Percentiles rank a stretch among this genome's conserved stretches.
Evolutionary conservation across 2,888 invertebrate genomes (phyloP).

Genomic region (Yponomeuta plumbellus): DNA sequence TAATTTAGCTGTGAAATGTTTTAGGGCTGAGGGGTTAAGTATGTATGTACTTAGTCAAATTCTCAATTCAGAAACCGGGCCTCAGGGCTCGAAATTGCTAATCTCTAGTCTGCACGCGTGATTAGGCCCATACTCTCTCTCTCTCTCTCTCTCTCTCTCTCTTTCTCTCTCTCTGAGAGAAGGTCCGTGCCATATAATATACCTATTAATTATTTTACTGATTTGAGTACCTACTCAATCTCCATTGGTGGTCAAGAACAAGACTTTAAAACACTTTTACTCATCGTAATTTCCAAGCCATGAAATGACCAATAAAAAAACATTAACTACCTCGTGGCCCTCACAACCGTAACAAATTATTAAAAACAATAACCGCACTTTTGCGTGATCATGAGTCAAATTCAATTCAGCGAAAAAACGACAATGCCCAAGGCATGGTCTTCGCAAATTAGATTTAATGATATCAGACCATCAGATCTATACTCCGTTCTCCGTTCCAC

Average conservation of each 20-base stretch:
- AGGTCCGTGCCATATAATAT: too few relatives aligned
- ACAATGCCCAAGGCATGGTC: not conserved
- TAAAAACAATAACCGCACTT: not conserved
- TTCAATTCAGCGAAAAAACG: not conserved
- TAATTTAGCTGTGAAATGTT: too few relatives aligned
- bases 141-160: too few relatives aligned
- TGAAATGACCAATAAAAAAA: not conserved
- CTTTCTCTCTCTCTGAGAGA: too few relatives aligned
- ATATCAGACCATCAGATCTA: slow-evolving; percentile 15
- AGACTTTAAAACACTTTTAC: not conserved
- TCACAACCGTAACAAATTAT: not conserved
- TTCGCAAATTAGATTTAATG: not conserved
- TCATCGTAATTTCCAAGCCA: not conserved
- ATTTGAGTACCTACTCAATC: not conserved
- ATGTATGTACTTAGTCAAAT: too few relatives aligned
- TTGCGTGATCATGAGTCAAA: not conserved
- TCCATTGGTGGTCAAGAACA: not conserved
- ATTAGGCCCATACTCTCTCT: too few relatives aligned
- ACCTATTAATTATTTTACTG: too few relatives aligned
- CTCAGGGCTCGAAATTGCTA: too few relatives aligned
- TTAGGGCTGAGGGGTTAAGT: too few relatives aligned
- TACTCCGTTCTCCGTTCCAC: too few relatives aligned
- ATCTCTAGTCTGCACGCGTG: too few relatives aligned
- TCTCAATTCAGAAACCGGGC: too few relatives aligned
- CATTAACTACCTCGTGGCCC: not conserved